Evolutionary conservation across 2,888 invertebrate species (phyloP), one percentile per base, ranked within the genome.

Genomic region (Tetramorium bicarinatum): DNA sequence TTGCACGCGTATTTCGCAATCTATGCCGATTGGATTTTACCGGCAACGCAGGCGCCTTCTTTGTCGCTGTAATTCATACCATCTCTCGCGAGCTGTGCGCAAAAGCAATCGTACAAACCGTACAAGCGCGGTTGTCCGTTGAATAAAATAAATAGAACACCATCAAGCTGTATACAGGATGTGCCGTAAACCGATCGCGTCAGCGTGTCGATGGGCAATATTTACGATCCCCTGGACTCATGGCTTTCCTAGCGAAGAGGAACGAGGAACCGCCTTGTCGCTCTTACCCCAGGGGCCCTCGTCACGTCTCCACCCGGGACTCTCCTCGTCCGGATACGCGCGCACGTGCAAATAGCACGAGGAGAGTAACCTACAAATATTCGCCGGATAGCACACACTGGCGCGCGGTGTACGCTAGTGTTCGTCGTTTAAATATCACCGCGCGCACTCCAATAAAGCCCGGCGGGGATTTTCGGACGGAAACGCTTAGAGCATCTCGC

Each of bases 361-460:
- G 47, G 47, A 71, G 72, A 79, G 72, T 79, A 79, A 79, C 72
- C 72, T 56, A 79, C 79, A 72, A 72, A 79, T 79, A 79, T 79
- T 79, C 72, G 72, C 13, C 44, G 29, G 66, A 2, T 62, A 41
- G 75, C 47, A 75, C 64, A 75, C 64, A 75, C 34, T 13, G 74
- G 34, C 29, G 76, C 29, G 29, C 29, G 29, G 29, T 47, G 29
- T 29, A 56, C 69, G 56, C 34, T 47, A 47, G 71, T 79, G 56
- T 72, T 72, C 79, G 79, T 71, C 79, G 79, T 79, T 79, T 79
- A 79, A 79, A 79, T 79, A 79, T 79, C 79, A 47, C 72, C 72
- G 71, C 52, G 77, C 47, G 66, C 47, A 72, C 72, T 80, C 79
- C 79, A 59, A 80, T 80, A 80, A 80, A 80, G 72, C 79, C 72